phyloP scores from a whole-genome alignment of 2,113 vertebrate species.

The Microcebus jonahi region DNA sequence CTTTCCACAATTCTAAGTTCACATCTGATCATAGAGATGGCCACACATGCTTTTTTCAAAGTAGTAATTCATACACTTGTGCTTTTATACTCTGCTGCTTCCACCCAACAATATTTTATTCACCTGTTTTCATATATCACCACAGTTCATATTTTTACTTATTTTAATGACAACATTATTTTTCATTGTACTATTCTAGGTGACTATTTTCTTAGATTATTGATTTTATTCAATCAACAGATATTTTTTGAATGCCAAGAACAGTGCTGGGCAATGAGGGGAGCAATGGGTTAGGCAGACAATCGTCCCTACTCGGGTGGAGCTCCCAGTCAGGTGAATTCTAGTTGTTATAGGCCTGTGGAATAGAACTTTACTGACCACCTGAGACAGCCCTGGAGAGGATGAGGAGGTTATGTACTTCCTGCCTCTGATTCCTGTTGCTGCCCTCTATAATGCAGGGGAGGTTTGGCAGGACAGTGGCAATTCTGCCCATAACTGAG shows the following conservation, averaged over 20 bases:
- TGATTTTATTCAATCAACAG: conserved; percentile 42
- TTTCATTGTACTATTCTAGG: neutral
- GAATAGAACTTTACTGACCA: conserved; percentile 9
- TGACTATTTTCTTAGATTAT: neutral
- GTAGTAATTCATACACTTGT: neutral
- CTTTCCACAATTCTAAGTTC: conserved; percentile 36
- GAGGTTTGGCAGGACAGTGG: neutral
- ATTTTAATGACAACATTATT: conserved; percentile 28
- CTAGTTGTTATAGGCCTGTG: neutral
- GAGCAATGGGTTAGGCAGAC: neutral
- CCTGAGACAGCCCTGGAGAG: neutral
- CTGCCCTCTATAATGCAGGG: conserved; percentile 8
- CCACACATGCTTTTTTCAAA: conserved; percentile 17
- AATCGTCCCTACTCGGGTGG: neutral
- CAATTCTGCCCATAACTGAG: neutral
- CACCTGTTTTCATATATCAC: conserved; percentile 35
- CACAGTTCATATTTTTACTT: conserved; percentile 8
- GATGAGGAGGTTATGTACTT: conserved; percentile 1
- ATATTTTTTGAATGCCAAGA: neutral
- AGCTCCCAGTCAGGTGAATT: neutral
- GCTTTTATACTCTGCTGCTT: neutral
- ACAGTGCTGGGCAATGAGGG: conserved; percentile 6
- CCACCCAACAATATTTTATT: neutral
- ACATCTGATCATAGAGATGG: neutral
- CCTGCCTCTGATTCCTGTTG: neutral